These are phyloP conservation scores for Paelopatides confundens DNA, from an alignment of 53 echinoderm and acorn worm species.

Conservation along the genomic window DNA sequence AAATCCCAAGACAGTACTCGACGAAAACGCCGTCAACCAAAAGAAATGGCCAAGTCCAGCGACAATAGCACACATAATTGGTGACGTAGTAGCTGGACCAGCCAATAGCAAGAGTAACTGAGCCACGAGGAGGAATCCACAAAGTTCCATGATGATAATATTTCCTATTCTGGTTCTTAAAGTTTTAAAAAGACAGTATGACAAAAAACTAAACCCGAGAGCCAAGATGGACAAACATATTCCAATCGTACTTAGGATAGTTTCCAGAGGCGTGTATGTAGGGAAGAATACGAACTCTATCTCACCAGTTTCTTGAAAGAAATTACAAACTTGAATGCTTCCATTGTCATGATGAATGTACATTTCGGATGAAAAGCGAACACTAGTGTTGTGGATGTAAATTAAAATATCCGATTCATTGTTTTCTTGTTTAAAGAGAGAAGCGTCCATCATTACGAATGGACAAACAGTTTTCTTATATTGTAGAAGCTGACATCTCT, in stretches of 20 bases:
- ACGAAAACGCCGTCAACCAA: slow-evolving; percentile 11
- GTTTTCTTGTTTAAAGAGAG: not conserved
- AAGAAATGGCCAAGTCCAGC: slow-evolving; percentile 25
- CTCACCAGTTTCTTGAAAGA: slow-evolving; percentile 4
- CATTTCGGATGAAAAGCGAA: slow-evolving; percentile 21
- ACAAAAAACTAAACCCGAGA: not conserved
- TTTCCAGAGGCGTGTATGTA: not conserved
- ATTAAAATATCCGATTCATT: slow-evolving; percentile 9
- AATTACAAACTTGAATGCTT: slow-evolving; percentile 42
- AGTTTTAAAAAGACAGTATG: not conserved
- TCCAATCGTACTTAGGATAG: not conserved
- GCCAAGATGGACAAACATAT: slow-evolving; percentile 15
- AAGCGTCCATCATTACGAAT: not conserved
- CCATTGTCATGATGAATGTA: slow-evolving; percentile 1
- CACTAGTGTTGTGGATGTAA: not conserved
- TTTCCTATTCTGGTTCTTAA: slow-evolving; percentile 9
- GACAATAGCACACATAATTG: not conserved
- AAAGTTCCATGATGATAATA: slow-evolving; percentile 14
- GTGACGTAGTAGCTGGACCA: not conserved
- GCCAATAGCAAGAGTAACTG: slow-evolving; percentile 5
- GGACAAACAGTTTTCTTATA: not conserved
- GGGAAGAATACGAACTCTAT: not conserved
- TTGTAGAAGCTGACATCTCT: not conserved
- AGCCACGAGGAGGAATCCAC: slow-evolving; percentile 6
- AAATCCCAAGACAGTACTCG: slow-evolving; percentile 16